phyloP scores from a whole-genome alignment of 2,113 vertebrate species.

The Otus sunia region DNA sequence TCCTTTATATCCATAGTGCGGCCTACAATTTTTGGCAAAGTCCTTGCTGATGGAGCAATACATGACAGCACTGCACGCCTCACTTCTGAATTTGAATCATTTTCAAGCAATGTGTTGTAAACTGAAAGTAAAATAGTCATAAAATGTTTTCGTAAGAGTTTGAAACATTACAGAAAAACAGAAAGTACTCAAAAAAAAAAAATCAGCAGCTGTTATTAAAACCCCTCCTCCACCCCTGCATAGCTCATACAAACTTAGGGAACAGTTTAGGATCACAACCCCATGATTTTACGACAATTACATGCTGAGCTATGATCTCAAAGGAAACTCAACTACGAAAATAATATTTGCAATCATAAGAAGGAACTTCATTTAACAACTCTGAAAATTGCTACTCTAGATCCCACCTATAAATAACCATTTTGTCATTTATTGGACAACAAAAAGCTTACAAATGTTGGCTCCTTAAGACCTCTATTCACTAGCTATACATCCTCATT shows the following conservation, averaged over 20 bases:
- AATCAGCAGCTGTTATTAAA: neutral
- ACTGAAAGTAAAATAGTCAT: slow-evolving; percentile 72
- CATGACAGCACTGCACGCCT: slow-evolving; percentile 91
- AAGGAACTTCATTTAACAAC: neutral
- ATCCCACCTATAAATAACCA: neutral
- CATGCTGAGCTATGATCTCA: neutral
- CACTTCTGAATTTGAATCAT: slow-evolving; percentile 90
- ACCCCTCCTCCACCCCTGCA: neutral
- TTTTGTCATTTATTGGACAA: neutral
- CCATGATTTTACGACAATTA: neutral
- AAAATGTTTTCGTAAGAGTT: neutral
- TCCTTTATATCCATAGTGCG: slow-evolving; percentile 92
- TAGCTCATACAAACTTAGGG: neutral
- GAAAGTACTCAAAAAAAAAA: neutral
- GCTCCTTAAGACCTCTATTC: neutral
- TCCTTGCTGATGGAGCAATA: slow-evolving; percentile 85
- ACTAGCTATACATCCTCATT: neutral
- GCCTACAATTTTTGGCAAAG: slow-evolving; percentile 86
- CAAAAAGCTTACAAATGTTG: neutral
- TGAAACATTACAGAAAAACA: neutral
- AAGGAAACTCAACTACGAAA: neutral
- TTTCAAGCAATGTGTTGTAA: slow-evolving; percentile 86
- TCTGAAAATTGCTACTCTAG: neutral
- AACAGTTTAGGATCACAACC: neutral
- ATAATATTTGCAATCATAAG: neutral